phyloP scores from a whole-genome alignment of 2,797 vertebrate genomes.

The Atherinosoma microstoma region DNA sequence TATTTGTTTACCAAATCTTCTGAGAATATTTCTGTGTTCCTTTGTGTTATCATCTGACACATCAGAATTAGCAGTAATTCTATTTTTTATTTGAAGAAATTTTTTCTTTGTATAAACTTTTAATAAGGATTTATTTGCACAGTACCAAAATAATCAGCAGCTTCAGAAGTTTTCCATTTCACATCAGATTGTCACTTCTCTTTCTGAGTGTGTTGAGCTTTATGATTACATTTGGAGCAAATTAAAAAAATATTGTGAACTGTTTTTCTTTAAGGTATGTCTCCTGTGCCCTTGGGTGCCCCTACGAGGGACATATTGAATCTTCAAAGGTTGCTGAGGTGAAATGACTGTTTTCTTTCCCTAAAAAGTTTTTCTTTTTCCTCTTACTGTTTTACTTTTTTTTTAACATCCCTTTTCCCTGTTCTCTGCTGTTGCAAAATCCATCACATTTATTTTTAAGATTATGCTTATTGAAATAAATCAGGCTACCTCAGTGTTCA shows the following conservation, averaged over 20 bases:
- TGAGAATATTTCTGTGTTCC: neutral
- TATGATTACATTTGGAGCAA: neutral
- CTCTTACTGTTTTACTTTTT: neutral
- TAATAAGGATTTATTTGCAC: neutral
- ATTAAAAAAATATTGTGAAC: neutral
- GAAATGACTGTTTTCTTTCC: slow-evolving; percentile 49
- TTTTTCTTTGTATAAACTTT: neutral
- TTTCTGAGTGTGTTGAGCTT: neutral
- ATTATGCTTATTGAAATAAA: neutral
- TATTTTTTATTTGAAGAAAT: neutral
- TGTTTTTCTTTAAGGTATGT: slow-evolving; percentile 84
- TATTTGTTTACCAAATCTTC: neutral
- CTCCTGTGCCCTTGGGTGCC: slow-evolving; percentile 93
- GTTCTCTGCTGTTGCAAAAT: neutral
- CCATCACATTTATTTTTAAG: neutral
- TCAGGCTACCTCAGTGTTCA: neutral
- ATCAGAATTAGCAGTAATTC: neutral
- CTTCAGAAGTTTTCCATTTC: neutral
- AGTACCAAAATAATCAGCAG: neutral
- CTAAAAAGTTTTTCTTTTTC: neutral
- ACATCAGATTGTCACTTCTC: neutral
- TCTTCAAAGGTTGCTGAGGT: slow-evolving; percentile 92
- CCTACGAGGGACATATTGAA: slow-evolving; percentile 88
- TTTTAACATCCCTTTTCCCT: neutral
- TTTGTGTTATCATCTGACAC: neutral